These are phyloP conservation scores for Catharus bicknelli DNA, from an alignment of 2,113 vertebrate species.

Conservation along the genomic window DNA sequence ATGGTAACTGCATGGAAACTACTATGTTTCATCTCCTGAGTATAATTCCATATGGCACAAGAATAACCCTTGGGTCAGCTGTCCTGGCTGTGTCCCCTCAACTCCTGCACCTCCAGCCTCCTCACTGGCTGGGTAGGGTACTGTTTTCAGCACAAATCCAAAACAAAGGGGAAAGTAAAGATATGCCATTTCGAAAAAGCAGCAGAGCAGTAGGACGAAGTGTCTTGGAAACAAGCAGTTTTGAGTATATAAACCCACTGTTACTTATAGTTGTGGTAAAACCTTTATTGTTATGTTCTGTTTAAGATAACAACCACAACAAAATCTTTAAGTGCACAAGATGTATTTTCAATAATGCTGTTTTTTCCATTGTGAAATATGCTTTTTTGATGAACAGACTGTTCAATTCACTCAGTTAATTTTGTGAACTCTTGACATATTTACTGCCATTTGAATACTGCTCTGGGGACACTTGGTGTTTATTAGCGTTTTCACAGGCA, in stretches of 20 bases:
- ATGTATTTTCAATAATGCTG: background rate
- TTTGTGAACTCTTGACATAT: background rate
- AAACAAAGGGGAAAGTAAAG: background rate
- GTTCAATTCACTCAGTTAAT: background rate
- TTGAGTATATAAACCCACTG: background rate
- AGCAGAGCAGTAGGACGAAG: background rate
- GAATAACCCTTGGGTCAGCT: background rate
- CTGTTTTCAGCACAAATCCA: background rate
- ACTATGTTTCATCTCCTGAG: background rate
- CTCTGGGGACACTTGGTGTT: background rate
- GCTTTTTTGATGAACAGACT: background rate
- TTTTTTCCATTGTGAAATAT: background rate
- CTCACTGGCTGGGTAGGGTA: fast-evolving
- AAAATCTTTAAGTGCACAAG: background rate
- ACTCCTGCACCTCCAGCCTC: background rate
- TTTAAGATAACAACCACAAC: background rate
- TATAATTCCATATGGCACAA: background rate
- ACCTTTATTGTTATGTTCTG: background rate
- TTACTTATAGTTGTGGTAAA: background rate
- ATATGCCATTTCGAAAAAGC: background rate
- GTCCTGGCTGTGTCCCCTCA: background rate
- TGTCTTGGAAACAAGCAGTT: background rate
- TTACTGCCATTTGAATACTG: background rate
- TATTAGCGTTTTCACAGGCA: background rate
- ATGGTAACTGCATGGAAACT: background rate